phyloP scores from a whole-genome alignment of 2,113 vertebrate genomes.

The Channa argus region DNA sequence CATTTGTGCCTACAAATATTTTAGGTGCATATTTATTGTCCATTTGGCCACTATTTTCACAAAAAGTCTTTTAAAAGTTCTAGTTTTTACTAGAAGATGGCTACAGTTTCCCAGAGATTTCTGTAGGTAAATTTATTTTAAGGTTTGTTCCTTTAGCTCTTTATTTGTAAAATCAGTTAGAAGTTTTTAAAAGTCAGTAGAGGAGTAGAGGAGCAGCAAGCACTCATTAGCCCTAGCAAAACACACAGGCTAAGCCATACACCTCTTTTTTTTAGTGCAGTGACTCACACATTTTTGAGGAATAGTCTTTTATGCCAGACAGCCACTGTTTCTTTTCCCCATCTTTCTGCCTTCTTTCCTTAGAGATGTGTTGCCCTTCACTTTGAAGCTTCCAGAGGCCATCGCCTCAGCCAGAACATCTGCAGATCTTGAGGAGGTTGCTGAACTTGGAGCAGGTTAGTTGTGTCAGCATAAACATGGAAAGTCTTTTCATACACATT shows the following conservation, averaged over 20 bases:
- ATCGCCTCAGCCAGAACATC: conserved; percentile 88
- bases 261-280: neutral
- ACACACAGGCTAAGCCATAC: neutral
- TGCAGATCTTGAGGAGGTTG: conserved; percentile 88
- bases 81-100: neutral
- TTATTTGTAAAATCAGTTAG: neutral
- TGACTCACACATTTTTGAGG: conserved; percentile 37
- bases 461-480: neutral
- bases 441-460: conserved; percentile 87
- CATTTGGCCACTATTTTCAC: too few relatives aligned
- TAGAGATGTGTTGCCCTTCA: conserved; percentile 95
- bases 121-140: neutral
- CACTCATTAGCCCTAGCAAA: neutral
- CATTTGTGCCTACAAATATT: too few relatives aligned
- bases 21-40: too few relatives aligned
- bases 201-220: neutral
- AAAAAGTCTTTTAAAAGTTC: neutral
- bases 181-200: neutral
- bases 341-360: conserved; percentile 22
- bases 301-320: neutral
- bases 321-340: neutral
- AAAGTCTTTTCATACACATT: too few relatives aligned
- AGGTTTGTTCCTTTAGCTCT: neutral
- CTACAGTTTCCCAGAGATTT: neutral
- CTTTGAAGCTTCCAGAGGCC: conserved; percentile 90